Percentiles rank a stretch among this genome's conserved stretches.
phyloP scores from a whole-genome alignment of 2,797 vertebrate species.

The Gephyroberyx darwinii region DNA sequence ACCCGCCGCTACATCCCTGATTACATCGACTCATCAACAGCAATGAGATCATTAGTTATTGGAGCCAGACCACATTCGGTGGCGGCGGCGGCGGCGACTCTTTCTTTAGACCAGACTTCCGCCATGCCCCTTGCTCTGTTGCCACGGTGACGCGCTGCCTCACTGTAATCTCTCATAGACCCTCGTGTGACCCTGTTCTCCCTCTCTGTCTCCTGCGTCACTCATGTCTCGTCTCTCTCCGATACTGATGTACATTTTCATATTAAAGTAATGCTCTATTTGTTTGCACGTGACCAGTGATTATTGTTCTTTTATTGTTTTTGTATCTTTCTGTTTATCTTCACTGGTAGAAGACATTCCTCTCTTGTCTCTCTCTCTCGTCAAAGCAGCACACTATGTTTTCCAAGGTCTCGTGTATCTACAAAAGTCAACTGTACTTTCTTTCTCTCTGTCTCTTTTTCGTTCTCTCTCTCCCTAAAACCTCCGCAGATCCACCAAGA shows the following conservation, averaged over 20 bases:
- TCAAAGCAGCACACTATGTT: slow-evolving; percentile 12
- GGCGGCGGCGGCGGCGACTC: slow-evolving; percentile 70
- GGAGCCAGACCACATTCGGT: slow-evolving; percentile 69
- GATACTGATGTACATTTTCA: slow-evolving; percentile 40
- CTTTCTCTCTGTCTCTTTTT: background rate
- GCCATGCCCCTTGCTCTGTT: slow-evolving; percentile 70
- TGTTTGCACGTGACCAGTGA: slow-evolving; percentile 5
- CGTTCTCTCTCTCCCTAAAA: slow-evolving; percentile 20
- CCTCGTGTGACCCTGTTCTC: slow-evolving; percentile 64
- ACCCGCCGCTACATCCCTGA: slow-evolving; percentile 54
- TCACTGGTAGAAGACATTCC: background rate
- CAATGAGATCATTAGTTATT: slow-evolving; percentile 72
- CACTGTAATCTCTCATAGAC: slow-evolving; percentile 67
- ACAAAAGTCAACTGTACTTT: slow-evolving; percentile 3
- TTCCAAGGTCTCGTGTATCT: background rate
- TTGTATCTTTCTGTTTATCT: slow-evolving; percentile 1
- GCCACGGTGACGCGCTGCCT: slow-evolving; percentile 67
- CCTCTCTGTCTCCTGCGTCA: slow-evolving; percentile 18
- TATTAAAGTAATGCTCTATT: slow-evolving; percentile 14
- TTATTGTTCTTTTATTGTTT: background rate
- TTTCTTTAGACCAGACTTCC: slow-evolving; percentile 70
- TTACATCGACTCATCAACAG: slow-evolving; percentile 70
- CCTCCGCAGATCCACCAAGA: slow-evolving; percentile 91
- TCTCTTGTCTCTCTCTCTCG: slow-evolving; percentile 19
- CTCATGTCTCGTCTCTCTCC: slow-evolving; percentile 22